Evolutionary conservation across 2,888 invertebrate species (phyloP).

Genomic region (Meandrusa payeni): DNA sequence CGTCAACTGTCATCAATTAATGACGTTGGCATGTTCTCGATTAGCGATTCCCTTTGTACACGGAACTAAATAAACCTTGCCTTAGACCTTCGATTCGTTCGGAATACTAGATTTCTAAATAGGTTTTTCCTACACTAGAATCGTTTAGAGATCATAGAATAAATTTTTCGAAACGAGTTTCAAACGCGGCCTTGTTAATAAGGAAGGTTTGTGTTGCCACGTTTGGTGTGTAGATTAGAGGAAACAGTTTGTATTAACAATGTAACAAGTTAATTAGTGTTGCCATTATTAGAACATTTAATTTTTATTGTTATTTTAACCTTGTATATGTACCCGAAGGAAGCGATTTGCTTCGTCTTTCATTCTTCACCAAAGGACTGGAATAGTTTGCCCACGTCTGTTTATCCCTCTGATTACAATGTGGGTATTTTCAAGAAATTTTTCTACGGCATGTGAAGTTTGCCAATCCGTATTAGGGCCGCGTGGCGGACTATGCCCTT

Average conservation of each 20-base stretch:
- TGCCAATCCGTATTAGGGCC: no score
- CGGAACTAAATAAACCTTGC: slow-evolving; percentile 41
- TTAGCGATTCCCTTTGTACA: slow-evolving; percentile 29
- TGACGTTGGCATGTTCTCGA: slow-evolving; percentile 1
- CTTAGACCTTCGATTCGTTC: slow-evolving; percentile 38
- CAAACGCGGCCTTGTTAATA: slow-evolving; percentile 15
- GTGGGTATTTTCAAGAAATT: no score
- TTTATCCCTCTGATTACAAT: no score
- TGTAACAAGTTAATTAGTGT: background rate
- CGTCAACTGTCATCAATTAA: slow-evolving; percentile 10
- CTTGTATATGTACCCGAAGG: no score
- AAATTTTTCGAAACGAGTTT: slow-evolving; percentile 27
- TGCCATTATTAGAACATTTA: no score
- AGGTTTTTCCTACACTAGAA: slow-evolving; percentile 36
- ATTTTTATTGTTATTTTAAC: no score
- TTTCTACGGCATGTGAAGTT: no score
- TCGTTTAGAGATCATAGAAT: slow-evolving; percentile 28
- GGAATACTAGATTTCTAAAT: slow-evolving; percentile 45
- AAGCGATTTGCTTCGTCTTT: no score
- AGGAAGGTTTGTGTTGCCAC: background rate
- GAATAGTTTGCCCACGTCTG: no score
- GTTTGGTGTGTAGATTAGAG: slow-evolving; percentile 2
- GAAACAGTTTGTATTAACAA: background rate
- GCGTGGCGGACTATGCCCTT: no score
- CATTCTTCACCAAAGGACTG: no score